Evolutionary conservation across 2,888 invertebrate species (phyloP).

Genomic region (Metopia argyrocephala): DNA sequence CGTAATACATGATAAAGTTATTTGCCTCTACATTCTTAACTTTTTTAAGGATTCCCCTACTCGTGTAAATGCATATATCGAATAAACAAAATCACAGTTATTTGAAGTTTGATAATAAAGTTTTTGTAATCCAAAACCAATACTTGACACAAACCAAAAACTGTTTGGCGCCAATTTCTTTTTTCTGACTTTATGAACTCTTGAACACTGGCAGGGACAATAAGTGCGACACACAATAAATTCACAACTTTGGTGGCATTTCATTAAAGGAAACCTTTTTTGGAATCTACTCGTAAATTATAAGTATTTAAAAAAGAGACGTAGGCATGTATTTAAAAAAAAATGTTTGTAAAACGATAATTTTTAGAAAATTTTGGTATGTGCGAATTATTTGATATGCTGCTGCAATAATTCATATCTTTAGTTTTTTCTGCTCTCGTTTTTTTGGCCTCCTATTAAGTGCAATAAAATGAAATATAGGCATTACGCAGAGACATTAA

Average conservation of each 20-base stretch:
- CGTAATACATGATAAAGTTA: neutral
- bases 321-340: neutral
- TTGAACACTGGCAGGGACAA: neutral
- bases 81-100: slow-evolving; percentile 44
- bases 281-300: slow-evolving; percentile 43
- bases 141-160: slow-evolving; percentile 60
- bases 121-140: slow-evolving; percentile 55
- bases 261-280: slow-evolving; percentile 56
- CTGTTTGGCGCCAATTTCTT: slow-evolving; percentile 52
- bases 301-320: neutral
- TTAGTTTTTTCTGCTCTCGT: too few species aligned
- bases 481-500: slow-evolving; percentile 6
- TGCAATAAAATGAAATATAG: slow-evolving; percentile 15
- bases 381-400: slow-evolving; percentile 27
- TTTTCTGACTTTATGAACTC: slow-evolving; percentile 24
- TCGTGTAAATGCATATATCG: slow-evolving; percentile 25
- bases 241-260: slow-evolving; percentile 50
- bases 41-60: slow-evolving; percentile 28
- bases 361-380: slow-evolving; percentile 41
- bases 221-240: neutral
- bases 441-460: neutral
- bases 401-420: neutral
- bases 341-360: too few species aligned
- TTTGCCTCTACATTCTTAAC: neutral
- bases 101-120: slow-evolving; percentile 25